phyloP scores from a whole-genome alignment of 2,888 invertebrate genomes.

The Syrphus vitripennis region DNA sequence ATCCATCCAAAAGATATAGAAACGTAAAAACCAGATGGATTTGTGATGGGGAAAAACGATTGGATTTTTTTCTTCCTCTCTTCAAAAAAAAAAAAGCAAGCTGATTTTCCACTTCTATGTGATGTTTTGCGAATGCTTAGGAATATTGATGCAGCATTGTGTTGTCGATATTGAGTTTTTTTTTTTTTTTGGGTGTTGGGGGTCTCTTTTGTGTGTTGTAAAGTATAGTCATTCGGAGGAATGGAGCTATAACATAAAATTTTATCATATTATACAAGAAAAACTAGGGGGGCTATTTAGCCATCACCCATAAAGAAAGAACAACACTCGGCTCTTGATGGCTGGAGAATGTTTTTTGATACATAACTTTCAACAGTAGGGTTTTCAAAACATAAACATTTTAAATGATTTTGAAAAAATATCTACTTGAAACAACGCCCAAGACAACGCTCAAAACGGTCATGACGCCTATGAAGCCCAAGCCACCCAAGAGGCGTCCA shows the following conservation, averaged over 20 bases:
- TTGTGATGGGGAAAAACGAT: slow-evolving; percentile 67
- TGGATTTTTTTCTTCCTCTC: slow-evolving; percentile 12
- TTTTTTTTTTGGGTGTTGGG: slow-evolving; percentile 9
- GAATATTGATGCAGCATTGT: slow-evolving; percentile 66
- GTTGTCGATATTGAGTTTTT: slow-evolving; percentile 42
- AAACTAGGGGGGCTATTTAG: slow-evolving; percentile 23
- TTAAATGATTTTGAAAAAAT: too few relatives aligned
- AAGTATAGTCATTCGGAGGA: slow-evolving; percentile 32
- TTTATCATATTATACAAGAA: slow-evolving; percentile 61
- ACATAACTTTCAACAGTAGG: slow-evolving; percentile 26
- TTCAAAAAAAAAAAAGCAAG: not conserved
- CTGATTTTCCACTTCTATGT: slow-evolving; percentile 23
- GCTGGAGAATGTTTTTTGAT: slow-evolving; percentile 41
- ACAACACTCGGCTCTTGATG: slow-evolving; percentile 60
- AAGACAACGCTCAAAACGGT: too few relatives aligned
- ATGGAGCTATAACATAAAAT: slow-evolving; percentile 71
- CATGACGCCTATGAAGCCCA: too few relatives aligned
- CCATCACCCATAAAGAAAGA: slow-evolving; percentile 13
- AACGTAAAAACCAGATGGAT: slow-evolving; percentile 64
- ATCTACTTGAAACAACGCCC: too few relatives aligned
- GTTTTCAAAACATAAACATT: not conserved
- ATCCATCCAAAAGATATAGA: slow-evolving; percentile 56
- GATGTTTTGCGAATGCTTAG: slow-evolving; percentile 42
- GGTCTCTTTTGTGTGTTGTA: slow-evolving; percentile 39
- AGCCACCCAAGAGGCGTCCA: too few relatives aligned